These are phyloP conservation scores for Cephus sareptanus DNA, from an alignment of 2,888 invertebrate species.

Conservation along the genomic window DNA sequence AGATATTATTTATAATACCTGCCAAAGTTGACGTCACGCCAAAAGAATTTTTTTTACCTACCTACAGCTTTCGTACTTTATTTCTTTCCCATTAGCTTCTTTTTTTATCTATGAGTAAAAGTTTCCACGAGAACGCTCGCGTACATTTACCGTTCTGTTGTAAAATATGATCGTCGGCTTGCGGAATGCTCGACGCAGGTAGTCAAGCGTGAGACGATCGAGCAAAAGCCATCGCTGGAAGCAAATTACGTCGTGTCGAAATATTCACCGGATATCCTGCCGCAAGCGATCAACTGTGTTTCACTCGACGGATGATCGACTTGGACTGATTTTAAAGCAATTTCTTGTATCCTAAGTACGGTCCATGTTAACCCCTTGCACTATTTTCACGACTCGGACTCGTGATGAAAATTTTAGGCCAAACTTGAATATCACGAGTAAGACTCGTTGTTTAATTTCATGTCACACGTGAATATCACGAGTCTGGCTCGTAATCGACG, in stretches of 20 bases:
- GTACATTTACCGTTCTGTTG: background rate
- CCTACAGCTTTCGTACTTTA: background rate
- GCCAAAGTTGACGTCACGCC: constrained; percentile 2
- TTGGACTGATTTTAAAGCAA: background rate
- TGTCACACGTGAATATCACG: too few relatives aligned
- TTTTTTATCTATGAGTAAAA: background rate
- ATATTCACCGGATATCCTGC: background rate
- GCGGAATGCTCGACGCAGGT: background rate
- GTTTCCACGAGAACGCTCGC: background rate
- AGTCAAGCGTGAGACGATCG: background rate
- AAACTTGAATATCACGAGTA: too few relatives aligned
- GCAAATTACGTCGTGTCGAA: background rate
- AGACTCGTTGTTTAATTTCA: too few relatives aligned
- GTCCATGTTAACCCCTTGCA: background rate
- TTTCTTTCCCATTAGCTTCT: background rate
- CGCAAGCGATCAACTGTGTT: background rate
- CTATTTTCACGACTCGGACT: too few relatives aligned
- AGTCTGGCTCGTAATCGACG: too few relatives aligned
- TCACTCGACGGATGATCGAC: background rate
- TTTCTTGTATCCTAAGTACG: background rate
- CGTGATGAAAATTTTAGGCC: too few relatives aligned
- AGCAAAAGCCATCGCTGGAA: background rate
- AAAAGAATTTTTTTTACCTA: background rate
- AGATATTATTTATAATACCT: constrained; percentile 51
- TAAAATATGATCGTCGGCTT: background rate